A percentile compares a stretch with the other conserved stretches of the same genome.
These are phyloP conservation scores for Colletes gigas DNA, from an alignment of 1,140 invertebrate genomes.

Conservation along the genomic window DNA sequence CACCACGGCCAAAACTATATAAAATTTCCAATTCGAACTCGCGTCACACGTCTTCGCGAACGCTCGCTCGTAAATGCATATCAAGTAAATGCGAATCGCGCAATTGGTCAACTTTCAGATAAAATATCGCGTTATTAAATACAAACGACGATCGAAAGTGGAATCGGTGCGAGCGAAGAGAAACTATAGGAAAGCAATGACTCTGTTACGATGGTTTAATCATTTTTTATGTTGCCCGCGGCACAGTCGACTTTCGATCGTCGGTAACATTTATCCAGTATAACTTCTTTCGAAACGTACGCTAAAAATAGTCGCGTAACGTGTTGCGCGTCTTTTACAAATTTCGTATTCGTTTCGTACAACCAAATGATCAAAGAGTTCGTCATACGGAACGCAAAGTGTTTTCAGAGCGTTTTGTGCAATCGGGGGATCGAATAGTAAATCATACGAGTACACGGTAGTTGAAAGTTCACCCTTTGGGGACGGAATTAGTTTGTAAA, in stretches of 20 bases:
- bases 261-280: conserved; percentile 17
- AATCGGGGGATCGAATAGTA: not conserved
- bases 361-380: not conserved
- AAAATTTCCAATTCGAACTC: not conserved
- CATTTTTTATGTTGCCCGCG: not conserved
- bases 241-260: not conserved
- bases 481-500: conserved; percentile 44
- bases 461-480: conserved; percentile 25
- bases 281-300: not conserved
- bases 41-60: conserved; percentile 6
- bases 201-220: not conserved
- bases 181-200: not conserved
- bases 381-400: not conserved
- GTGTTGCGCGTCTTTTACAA: not conserved
- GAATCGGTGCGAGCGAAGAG: not conserved
- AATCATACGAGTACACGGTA: not conserved
- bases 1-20: no score
- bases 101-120: conserved; percentile 37
- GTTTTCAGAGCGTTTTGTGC: not conserved
- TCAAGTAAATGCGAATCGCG: conserved; percentile 36
- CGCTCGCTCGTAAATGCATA: conserved; percentile 27
- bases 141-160: not conserved
- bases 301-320: not conserved
- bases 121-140: conserved; percentile 28
- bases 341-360: not conserved